phyloP scores from a whole-genome alignment of 1,140 invertebrate species.

The Chironomus tepperi region DNA sequence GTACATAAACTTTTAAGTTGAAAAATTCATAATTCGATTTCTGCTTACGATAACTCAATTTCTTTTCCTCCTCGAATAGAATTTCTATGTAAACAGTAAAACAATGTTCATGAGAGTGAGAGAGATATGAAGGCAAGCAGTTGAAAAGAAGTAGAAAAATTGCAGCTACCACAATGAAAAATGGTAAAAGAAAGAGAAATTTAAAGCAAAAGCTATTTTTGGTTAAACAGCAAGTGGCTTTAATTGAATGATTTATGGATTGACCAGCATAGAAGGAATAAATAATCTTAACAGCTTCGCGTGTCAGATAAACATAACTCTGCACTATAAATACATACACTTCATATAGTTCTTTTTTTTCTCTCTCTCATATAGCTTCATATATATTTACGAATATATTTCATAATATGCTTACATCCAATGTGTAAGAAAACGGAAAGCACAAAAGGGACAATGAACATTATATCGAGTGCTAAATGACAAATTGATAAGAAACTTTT shows the following conservation, averaged over 20 bases:
- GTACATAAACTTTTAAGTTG: too few relatives aligned
- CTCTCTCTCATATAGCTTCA: too few relatives aligned
- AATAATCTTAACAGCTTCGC: conserved; percentile 23
- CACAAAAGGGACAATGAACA: background rate
- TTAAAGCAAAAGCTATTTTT: background rate
- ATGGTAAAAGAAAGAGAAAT: background rate
- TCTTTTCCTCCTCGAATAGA: background rate
- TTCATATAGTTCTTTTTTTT: too few relatives aligned
- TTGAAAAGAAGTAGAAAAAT: too few relatives aligned
- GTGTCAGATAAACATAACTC: conserved; percentile 18
- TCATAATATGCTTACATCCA: too few relatives aligned
- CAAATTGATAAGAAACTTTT: conserved; percentile 20
- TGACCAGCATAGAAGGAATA: conserved; percentile 2
- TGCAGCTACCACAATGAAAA: too few relatives aligned
- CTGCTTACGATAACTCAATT: background rate
- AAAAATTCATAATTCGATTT: background rate
- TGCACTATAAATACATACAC: background rate
- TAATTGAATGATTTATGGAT: conserved; percentile 22
- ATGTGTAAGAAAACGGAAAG: too few relatives aligned
- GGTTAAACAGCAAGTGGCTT: conserved; percentile 4
- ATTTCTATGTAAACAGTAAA: too few relatives aligned
- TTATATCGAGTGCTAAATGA: conserved; percentile 19
- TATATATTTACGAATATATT: too few relatives aligned
- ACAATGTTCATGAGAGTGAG: background rate
- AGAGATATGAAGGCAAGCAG: too few relatives aligned